Conservation (phyloP, 2,888 invertebrate species). For the Ophion obscuratus region DNA sequence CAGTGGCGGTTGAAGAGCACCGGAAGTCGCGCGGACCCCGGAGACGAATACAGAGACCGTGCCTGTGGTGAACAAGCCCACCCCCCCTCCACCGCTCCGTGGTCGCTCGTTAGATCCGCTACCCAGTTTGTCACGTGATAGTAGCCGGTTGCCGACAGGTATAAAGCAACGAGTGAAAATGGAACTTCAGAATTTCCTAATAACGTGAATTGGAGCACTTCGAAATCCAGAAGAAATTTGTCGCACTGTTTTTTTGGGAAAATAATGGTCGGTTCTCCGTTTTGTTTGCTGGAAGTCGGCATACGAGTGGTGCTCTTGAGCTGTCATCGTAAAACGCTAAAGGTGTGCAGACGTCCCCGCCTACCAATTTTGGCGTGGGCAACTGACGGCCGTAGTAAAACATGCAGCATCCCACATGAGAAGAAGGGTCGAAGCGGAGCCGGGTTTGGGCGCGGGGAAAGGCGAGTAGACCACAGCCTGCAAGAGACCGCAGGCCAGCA, state of each 20-base stretch:
- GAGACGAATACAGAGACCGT: slow-evolving; percentile 1
- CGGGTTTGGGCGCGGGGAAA: slow-evolving; percentile 34
- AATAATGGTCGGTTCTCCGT: background rate
- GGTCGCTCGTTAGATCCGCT: background rate
- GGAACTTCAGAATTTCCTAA: slow-evolving; percentile 10
- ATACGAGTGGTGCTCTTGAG: slow-evolving; percentile 8
- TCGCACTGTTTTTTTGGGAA: background rate
- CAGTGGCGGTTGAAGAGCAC: slow-evolving; percentile 20
- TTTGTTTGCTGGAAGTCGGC: slow-evolving; percentile 25
- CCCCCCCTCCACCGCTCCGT: background rate
- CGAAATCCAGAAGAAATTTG: slow-evolving; percentile 10
- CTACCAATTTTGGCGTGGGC: slow-evolving; percentile 51
- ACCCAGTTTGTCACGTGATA: slow-evolving; percentile 8
- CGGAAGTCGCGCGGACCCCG: slow-evolving; percentile 27
- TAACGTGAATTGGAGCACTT: slow-evolving; percentile 35
- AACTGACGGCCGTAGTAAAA: slow-evolving; percentile 34
- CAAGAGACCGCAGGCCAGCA: slow-evolving; percentile 27
- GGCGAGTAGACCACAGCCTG: slow-evolving; percentile 27
- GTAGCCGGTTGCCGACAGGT: slow-evolving; percentile 49
- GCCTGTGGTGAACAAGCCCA: background rate
- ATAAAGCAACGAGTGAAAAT: slow-evolving; percentile 8
- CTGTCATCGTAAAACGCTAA: slow-evolving; percentile 56
- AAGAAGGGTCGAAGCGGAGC: slow-evolving; percentile 44
- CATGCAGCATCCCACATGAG: slow-evolving; percentile 28
- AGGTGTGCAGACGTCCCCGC: slow-evolving; percentile 31